phyloP scores from a whole-genome alignment of 2,797 vertebrate genomes.

The Chelon auratus region DNA sequence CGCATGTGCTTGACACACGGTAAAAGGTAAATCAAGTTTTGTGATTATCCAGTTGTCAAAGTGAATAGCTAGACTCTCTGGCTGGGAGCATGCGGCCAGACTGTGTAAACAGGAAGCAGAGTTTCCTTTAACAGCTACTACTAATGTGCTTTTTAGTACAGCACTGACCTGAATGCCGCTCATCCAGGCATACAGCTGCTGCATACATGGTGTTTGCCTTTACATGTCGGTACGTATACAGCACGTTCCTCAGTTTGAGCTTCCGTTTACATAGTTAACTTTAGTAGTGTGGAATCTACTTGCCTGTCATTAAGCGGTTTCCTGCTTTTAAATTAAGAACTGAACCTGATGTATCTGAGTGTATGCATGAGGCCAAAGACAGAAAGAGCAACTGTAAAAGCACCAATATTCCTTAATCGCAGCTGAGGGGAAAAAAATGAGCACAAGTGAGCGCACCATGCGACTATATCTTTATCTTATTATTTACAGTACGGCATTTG shows the following conservation, averaged over 20 bases:
- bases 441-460: not conserved
- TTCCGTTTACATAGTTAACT: not conserved
- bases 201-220: not conserved
- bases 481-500: no score
- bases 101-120: constrained; percentile 47
- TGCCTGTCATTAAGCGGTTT: not conserved
- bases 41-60: constrained; percentile 30
- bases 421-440: not conserved
- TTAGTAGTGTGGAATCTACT: not conserved
- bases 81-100: constrained; percentile 25
- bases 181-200: not conserved
- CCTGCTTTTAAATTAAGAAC: not conserved
- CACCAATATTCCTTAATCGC: not conserved
- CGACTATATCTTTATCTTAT: not conserved
- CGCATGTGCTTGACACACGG: constrained; percentile 1
- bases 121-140: constrained; percentile 31
- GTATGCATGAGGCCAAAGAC: not conserved
- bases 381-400: not conserved
- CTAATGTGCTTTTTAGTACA: constrained; percentile 23
- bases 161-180: constrained; percentile 3
- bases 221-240: not conserved
- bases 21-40: constrained; percentile 22
- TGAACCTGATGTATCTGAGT: no score
- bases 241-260: not conserved
- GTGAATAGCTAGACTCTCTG: constrained; percentile 10